Base-by-base conservation (phyloP, 1,140 invertebrate genomes). In the Drosophila sp. region DNA sequence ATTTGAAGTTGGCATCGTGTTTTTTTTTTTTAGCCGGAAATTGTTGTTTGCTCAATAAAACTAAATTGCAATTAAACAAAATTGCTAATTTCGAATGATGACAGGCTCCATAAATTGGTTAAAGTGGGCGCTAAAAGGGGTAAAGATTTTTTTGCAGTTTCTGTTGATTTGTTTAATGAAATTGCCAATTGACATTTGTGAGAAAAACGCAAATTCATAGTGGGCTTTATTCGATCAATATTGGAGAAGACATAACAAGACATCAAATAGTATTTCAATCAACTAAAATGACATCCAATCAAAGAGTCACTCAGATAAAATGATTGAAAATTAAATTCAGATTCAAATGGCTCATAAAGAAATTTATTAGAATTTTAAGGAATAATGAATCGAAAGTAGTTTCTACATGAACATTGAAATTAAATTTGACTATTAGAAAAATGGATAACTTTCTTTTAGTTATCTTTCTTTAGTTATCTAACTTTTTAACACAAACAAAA, bases 41-140 rank as follows among this genome's bases (percentile, higher is more conserved):
- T 87, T 83, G 84, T 83, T 83, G 79, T 83, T 87, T 82, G 79
- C 69, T 55, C 84, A 87, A 87, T 87, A 87, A 87, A 87, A 87
- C 76, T 87, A 89, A 87, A 87, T 89, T 87, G 84, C 83, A 89
- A 87, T 87, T 83, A 87, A 83, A 83, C 80, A 83, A 83, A 83
- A 87, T 89, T 87, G 84, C 83, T 83, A 86, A 86, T 86, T 86
- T 79, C 82, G 66, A 83, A 77, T 79, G 83, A 82, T 83, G 82
- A 86, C 83, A 86, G 76, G 57, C 57, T 64, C 83, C 79, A 79
- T 86, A 82, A 82, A 87, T 87, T 66, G 38, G 61, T 55, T 23
- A 55, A 64, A 29, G 57, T 70, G 71, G 58, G 70, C 44, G 64
- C 56, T 17, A 58, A 58, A 58, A 50, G 66, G 23, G 54, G 60